Conservation (phyloP, 2,797 vertebrate genomes). For the Chelmon rostratus region DNA sequence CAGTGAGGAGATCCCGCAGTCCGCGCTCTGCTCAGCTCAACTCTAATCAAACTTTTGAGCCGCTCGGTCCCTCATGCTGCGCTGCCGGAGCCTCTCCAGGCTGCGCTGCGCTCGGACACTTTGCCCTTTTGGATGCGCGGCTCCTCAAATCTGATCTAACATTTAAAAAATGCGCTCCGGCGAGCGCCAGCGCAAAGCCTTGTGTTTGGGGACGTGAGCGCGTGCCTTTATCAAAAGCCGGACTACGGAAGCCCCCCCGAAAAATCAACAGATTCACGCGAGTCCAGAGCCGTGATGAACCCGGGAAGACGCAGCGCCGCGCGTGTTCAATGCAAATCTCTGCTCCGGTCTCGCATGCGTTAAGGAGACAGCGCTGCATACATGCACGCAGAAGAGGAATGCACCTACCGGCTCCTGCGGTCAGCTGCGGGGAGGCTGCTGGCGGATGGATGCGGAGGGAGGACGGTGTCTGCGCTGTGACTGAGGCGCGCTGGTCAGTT, state of each 20-base stretch:
- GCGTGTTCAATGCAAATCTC: not conserved
- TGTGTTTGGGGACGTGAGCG: not conserved
- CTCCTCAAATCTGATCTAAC: constrained; percentile 24
- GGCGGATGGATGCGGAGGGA: constrained; percentile 5
- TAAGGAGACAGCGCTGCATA: not conserved
- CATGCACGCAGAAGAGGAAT: not conserved
- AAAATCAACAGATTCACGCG: not conserved
- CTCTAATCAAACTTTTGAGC: constrained; percentile 49
- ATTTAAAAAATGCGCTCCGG: constrained; percentile 30
- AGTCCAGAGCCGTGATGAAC: not conserved
- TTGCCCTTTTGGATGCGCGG: not conserved
- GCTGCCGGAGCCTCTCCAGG: not conserved
- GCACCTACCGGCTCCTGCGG: constrained; percentile 46
- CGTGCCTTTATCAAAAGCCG: not conserved
- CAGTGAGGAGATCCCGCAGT: not conserved
- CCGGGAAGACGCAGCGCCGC: not conserved
- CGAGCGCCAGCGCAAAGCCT: not conserved
- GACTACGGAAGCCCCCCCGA: too few species aligned
- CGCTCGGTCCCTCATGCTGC: constrained; percentile 15
- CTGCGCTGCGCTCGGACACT: not conserved
- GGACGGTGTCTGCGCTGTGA: constrained; percentile 28
- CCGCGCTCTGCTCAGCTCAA: not conserved
- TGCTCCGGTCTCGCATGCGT: not conserved
- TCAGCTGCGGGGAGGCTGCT: constrained; percentile 27
- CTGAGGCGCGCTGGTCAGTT: constrained; percentile 76